Conservation (phyloP, 2,797 vertebrate species). For the Pyrrhura leucotis region DNA sequence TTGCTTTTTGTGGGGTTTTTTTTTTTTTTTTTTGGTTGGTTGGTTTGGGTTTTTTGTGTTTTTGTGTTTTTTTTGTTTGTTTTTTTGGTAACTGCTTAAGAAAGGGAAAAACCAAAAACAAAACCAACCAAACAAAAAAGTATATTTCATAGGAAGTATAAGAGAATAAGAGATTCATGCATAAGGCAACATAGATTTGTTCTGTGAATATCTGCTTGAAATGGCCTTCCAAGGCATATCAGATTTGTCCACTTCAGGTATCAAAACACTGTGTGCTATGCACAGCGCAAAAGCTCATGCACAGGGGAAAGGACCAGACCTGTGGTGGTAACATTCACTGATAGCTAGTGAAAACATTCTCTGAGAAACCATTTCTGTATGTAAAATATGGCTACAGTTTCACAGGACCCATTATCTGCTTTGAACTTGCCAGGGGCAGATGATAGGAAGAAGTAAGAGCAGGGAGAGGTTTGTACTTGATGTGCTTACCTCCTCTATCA, state of each 20-base stretch:
- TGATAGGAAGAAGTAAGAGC: not conserved
- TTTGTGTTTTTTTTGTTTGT: no score
- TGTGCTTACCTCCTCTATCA: not conserved
- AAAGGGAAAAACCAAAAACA: not conserved
- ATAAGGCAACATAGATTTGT: not conserved
- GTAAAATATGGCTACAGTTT: rapidly evolving
- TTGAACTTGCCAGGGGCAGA: not conserved
- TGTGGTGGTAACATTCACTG: not conserved
- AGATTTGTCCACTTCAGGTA: not conserved
- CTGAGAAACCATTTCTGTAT: not conserved
- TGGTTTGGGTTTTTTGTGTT: no score
- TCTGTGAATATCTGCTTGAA: conserved; percentile 26
- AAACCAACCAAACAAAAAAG: not conserved
- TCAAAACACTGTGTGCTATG: not conserved
- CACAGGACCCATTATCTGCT: not conserved
- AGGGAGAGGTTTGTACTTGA: not conserved
- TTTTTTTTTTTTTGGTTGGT: no score
- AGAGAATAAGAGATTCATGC: not conserved
- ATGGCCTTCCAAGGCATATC: not conserved
- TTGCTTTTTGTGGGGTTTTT: no score
- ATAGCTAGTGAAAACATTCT: rapidly evolving
- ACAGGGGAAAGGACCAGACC: not conserved
- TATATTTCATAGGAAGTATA: not conserved
- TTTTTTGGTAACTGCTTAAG: not conserved
- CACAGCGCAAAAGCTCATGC: not conserved